Conservation (phyloP, 2,113 vertebrate genomes). For the Proteles cristata region DNA sequence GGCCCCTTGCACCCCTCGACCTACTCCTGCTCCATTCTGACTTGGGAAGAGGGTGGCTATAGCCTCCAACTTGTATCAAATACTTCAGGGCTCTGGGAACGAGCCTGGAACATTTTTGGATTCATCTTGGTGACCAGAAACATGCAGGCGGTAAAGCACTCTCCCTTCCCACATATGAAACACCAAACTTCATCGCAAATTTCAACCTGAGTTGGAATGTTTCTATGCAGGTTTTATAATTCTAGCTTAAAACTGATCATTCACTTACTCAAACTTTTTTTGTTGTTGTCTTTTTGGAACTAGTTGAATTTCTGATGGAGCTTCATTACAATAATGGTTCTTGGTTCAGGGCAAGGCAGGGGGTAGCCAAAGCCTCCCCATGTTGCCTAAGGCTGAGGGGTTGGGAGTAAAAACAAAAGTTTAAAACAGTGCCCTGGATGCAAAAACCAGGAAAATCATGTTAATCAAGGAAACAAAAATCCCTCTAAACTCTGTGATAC, state of each 20-base stretch:
- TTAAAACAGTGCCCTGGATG: not conserved
- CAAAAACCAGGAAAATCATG: conserved; percentile 38
- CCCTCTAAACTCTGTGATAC: not conserved
- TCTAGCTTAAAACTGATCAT: not conserved
- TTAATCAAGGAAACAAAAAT: conserved; percentile 41
- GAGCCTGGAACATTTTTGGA: not conserved
- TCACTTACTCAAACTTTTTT: not conserved
- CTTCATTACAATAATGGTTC: conserved; percentile 31
- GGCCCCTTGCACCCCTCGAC: not conserved
- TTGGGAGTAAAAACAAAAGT: not conserved
- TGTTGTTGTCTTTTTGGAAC: not conserved
- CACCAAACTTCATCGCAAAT: not conserved
- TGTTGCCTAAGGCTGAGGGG: not conserved
- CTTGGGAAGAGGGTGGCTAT: not conserved
- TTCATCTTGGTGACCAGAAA: not conserved
- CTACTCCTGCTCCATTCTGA: not conserved
- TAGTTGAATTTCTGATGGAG: conserved; percentile 36
- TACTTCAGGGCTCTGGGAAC: not conserved
- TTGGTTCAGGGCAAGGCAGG: not conserved
- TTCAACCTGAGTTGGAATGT: not conserved
- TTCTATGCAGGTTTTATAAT: not conserved
- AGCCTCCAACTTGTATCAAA: not conserved
- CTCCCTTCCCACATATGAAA: not conserved
- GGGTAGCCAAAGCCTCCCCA: not conserved
- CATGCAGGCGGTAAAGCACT: not conserved